phyloP scores from a whole-genome alignment of 2,797 vertebrate genomes.

The Notoglanidium macrostoma region DNA sequence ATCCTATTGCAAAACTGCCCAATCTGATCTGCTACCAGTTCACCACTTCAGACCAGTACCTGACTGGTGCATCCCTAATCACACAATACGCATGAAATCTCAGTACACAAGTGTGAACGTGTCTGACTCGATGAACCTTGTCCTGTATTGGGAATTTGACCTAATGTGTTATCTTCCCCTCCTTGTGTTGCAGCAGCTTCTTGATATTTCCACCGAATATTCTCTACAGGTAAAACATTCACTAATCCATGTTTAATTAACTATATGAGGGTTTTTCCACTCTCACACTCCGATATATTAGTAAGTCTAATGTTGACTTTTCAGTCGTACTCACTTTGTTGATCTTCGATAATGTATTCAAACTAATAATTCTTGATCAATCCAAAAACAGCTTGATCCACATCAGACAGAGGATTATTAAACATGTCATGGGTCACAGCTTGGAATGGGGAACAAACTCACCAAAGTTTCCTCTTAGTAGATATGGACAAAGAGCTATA shows the following conservation, averaged over 20 bases:
- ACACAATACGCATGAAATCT: background rate
- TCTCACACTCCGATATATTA: background rate
- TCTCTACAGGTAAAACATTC: slow-evolving; percentile 68
- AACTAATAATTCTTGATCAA: background rate
- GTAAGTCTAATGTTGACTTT: background rate
- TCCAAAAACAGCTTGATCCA: background rate
- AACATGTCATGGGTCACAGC: background rate
- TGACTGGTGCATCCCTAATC: background rate
- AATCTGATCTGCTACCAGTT: background rate
- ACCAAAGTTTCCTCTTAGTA: background rate
- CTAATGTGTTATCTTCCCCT: slow-evolving; percentile 34
- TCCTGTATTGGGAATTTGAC: slow-evolving; percentile 28
- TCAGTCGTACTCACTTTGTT: background rate
- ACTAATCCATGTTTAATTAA: background rate
- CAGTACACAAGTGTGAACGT: background rate
- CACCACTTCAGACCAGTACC: background rate
- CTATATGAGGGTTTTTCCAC: background rate
- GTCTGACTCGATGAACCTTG: slow-evolving; percentile 29
- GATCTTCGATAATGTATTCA: background rate
- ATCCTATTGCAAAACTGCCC: too few relatives aligned
- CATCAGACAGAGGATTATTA: background rate
- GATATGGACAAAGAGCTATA: background rate
- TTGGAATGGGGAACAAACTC: background rate
- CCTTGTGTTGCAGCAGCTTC: slow-evolving; percentile 60
- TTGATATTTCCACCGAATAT: slow-evolving; percentile 64